These are phyloP conservation scores for Pristionchus mayeri DNA, from an alignment of 2,888 invertebrate genomes.

Conservation along the genomic window DNA sequence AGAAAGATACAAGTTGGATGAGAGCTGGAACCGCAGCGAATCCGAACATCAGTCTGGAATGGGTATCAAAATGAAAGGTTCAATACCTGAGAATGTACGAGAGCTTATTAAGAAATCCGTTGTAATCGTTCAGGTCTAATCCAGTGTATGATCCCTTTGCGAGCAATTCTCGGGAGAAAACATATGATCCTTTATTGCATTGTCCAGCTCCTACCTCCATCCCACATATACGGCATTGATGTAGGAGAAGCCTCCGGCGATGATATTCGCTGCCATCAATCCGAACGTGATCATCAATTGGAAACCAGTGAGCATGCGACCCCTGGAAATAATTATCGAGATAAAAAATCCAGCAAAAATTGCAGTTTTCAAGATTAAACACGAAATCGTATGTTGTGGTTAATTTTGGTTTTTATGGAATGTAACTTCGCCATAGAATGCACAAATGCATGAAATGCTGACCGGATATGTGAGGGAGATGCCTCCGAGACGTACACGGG, in stretches of 20 bases:
- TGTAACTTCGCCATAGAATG: neutral
- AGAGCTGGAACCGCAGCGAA: slow-evolving; percentile 79
- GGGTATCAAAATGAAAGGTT: no score
- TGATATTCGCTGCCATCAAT: slow-evolving; percentile 79
- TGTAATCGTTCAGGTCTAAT: no score
- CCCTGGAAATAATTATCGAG: no score
- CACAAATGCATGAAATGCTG: slow-evolving; percentile 60
- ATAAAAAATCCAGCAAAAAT: no score
- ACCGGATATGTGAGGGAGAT: slow-evolving; percentile 79
- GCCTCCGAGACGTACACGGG: slow-evolving; percentile 81
- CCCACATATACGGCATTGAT: slow-evolving; percentile 76
- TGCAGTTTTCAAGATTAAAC: no score
- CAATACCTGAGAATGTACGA: no score
- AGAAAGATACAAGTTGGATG: slow-evolving; percentile 80
- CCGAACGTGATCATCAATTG: slow-evolving; percentile 80
- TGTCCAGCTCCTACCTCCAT: no score
- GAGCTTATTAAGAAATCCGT: no score
- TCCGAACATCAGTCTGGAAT: slow-evolving; percentile 65
- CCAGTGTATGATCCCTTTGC: no score
- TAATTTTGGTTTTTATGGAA: no score
- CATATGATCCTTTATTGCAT: neutral
- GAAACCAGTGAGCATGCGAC: slow-evolving; percentile 63
- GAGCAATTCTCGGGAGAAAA: no score
- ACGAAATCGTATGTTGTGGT: no score
- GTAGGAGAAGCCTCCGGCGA: slow-evolving; percentile 79